Evolutionary conservation across 2,888 invertebrate species (phyloP), one percentile per base, ranked within the genome.

Genomic region (Microchrysa polita): DNA sequence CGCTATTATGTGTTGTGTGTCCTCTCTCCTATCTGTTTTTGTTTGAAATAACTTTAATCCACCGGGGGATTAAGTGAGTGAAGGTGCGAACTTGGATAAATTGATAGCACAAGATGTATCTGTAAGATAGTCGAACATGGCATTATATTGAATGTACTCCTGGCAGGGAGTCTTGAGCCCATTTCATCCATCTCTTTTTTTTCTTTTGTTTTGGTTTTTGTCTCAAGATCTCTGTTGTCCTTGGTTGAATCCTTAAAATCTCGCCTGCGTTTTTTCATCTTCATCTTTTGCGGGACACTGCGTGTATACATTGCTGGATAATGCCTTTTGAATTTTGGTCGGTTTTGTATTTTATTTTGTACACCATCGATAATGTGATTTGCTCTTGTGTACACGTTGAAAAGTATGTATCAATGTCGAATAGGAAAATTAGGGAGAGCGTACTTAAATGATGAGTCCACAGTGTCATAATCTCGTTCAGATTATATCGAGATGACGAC

Each of bases 21-120:
- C 57, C 18, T 57, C 57, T 69, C 20, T 69, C 34, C 55, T 40
- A 42, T 14, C 18, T 69, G 20, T 69, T 55, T 69, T 69, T 69
- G 55, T 69, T 69, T 69, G 69, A 34, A 69, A 69, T 69, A 69
- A 69, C 69, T 69, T 69, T 69, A 69, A 69, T 69, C 69, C 69
- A 69, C 69, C 69, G 55, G 69, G 69, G 67, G 57, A 69, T 69
- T 57, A 69, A 69, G 69, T 20, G 55, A 57, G 42, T 20, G 69
- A 57, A 69, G 69, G 69, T 69, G 69, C 40, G 40, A 69, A 69
- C 55, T 69, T 69, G 69, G 69, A 69, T 69, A 69, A 69, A 69
- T 69, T 55, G 69, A 69, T 57, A 48, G 69, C 57, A 55, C 57
- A 23, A 52, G 40, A 69, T 69, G 69, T 69, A 69, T 69, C 57